phyloP scores from a whole-genome alignment of 2,888 invertebrate genomes.

The Leistus spinibarbis region DNA sequence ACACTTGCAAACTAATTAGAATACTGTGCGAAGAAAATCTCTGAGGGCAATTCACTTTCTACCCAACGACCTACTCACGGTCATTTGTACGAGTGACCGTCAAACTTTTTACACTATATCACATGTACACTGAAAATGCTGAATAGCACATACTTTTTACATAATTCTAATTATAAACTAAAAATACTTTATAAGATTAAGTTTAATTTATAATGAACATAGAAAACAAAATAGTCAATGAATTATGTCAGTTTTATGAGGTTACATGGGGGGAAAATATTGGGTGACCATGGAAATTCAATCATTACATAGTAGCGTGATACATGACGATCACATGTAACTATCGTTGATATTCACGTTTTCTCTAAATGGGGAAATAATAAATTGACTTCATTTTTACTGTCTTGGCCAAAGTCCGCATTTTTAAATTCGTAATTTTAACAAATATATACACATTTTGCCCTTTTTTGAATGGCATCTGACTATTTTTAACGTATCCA shows the following conservation, averaged over 20 bases:
- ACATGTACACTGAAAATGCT: background rate
- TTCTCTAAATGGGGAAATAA: conserved; percentile 1
- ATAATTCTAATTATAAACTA: background rate
- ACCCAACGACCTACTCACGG: conserved; percentile 33
- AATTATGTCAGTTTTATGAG: background rate
- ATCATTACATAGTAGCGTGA: conserved; percentile 28
- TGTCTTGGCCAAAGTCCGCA: too few relatives aligned
- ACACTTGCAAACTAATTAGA: conserved; percentile 16
- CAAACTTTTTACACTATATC: conserved; percentile 18
- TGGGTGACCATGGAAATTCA: conserved; percentile 2
- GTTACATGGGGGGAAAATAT: background rate
- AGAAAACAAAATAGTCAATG: too few relatives aligned
- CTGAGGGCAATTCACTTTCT: conserved; percentile 37
- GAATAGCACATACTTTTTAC: background rate
- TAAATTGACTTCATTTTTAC: too few relatives aligned
- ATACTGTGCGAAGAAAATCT: conserved; percentile 38
- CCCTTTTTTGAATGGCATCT: too few relatives aligned
- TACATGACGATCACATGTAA: conserved; percentile 23
- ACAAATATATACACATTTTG: too few relatives aligned
- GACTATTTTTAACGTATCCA: too few relatives aligned
- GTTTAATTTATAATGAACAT: too few relatives aligned
- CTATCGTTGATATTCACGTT: conserved; percentile 15
- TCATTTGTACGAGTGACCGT: conserved; percentile 38
- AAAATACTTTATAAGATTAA: too few relatives aligned
- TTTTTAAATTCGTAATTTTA: too few relatives aligned